Evolutionary conservation across 1,140 invertebrate genomes (phyloP).

Genomic region (Drosophila kepulauana): DNA sequence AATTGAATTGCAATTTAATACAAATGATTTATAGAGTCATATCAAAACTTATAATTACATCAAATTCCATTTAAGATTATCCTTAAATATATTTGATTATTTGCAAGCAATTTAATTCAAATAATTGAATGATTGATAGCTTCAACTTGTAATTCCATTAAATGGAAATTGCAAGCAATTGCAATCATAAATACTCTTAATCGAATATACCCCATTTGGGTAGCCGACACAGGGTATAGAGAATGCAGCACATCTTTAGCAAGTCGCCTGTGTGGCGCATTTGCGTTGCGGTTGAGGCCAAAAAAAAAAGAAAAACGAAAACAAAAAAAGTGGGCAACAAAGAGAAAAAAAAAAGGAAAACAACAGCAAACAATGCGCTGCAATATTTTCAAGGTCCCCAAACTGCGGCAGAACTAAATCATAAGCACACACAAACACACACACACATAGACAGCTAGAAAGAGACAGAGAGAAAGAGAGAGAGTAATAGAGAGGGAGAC

Average conservation of each 20-base stretch:
- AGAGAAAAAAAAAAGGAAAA: neutral
- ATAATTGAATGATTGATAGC: too few relatives aligned
- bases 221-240: constrained; percentile 10
- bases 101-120: too few relatives aligned
- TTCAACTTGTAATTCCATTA: too few relatives aligned
- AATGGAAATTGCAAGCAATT: neutral
- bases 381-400: constrained; percentile 77
- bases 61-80: too few relatives aligned
- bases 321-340: constrained; percentile 1
- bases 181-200: neutral
- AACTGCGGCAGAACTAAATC: constrained; percentile 74
- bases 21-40: too few relatives aligned
- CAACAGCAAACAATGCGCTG: constrained; percentile 61
- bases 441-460: neutral
- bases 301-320: constrained; percentile 13
- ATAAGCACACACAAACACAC: constrained; percentile 50
- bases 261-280: constrained; percentile 50
- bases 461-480: constrained; percentile 25
- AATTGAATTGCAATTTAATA: too few relatives aligned
- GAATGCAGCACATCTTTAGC: constrained; percentile 34
- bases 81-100: too few relatives aligned
- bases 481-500: neutral
- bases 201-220: neutral
- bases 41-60: too few relatives aligned
- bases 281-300: constrained; percentile 47